phyloP scores from a whole-genome alignment of 2,797 vertebrate species.

The Lacerta viridis region DNA sequence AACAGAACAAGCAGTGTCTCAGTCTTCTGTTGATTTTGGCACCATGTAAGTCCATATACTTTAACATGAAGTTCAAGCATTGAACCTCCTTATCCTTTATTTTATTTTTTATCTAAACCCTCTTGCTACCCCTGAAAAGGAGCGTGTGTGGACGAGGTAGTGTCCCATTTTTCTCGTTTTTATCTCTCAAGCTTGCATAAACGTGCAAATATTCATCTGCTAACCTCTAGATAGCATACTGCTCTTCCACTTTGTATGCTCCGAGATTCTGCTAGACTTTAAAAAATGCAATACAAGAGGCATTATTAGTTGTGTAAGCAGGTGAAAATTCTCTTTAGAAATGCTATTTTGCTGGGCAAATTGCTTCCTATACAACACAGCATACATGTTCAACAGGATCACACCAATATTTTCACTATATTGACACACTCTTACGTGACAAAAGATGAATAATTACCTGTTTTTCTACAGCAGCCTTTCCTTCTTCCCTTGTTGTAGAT shows the following conservation, averaged over 20 bases:
- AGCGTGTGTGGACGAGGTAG: neutral
- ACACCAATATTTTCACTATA: slow-evolving; percentile 42
- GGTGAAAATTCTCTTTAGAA: neutral
- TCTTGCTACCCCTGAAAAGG: neutral
- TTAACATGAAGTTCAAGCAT: neutral
- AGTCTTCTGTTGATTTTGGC: neutral
- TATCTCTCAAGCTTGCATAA: neutral
- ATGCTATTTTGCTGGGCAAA: neutral
- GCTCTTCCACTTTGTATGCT: neutral
- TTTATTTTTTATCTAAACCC: neutral
- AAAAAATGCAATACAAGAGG: neutral
- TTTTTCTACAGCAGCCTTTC: slow-evolving; percentile 91
- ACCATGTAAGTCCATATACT: neutral
- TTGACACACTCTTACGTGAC: slow-evolving; percentile 44
- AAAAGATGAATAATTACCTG: slow-evolving; percentile 85
- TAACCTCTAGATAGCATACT: neutral
- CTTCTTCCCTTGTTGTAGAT: slow-evolving; percentile 89
- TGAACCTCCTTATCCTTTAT: neutral
- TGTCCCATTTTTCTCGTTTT: neutral
- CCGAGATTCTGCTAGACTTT: neutral
- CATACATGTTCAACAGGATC: neutral
- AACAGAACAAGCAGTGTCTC: slow-evolving; percentile 11
- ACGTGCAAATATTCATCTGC: neutral
- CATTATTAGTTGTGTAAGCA: neutral
- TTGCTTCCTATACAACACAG: neutral